phyloP scores from a whole-genome alignment of 2,888 invertebrate genomes.

The Ophraella communa region DNA sequence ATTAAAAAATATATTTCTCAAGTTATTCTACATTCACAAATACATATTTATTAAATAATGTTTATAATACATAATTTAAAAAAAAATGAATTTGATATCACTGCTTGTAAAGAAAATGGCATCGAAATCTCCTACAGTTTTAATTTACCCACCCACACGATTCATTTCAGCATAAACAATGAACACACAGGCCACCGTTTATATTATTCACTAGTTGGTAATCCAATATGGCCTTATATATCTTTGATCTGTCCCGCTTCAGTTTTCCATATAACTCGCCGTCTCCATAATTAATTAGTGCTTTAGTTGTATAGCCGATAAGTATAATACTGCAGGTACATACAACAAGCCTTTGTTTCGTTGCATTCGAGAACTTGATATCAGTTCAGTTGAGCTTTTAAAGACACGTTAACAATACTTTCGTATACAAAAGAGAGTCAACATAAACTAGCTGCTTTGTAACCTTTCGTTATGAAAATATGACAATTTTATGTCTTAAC shows the following conservation, averaged over 20 bases:
- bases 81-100: neutral
- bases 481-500: neutral
- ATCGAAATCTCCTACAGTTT: slow-evolving; percentile 21
- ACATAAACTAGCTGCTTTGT: neutral
- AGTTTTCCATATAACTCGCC: slow-evolving; percentile 52
- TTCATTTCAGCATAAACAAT: slow-evolving; percentile 48
- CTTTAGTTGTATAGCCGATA: slow-evolving; percentile 40
- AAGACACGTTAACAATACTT: slow-evolving; percentile 21
- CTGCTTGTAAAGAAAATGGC: slow-evolving; percentile 11
- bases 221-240: slow-evolving; percentile 54
- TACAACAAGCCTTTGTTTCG: slow-evolving; percentile 41
- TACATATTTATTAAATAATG: neutral
- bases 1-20: too few species aligned
- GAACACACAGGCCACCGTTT: slow-evolving; percentile 51
- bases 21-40: too few species aligned
- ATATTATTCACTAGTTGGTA: slow-evolving; percentile 50
- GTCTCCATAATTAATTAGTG: slow-evolving; percentile 53
- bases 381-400: slow-evolving; percentile 18
- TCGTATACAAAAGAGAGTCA: slow-evolving; percentile 12
- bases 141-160: slow-evolving; percentile 30
- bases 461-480: neutral
- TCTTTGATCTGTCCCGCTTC: slow-evolving; percentile 55
- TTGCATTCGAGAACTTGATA: slow-evolving; percentile 36
- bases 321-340: slow-evolving; percentile 41
- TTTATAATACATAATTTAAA: too few species aligned